These are phyloP conservation scores for Elephantulus edwardii DNA, from an alignment of 2,113 vertebrate species.

Conservation along the genomic window DNA sequence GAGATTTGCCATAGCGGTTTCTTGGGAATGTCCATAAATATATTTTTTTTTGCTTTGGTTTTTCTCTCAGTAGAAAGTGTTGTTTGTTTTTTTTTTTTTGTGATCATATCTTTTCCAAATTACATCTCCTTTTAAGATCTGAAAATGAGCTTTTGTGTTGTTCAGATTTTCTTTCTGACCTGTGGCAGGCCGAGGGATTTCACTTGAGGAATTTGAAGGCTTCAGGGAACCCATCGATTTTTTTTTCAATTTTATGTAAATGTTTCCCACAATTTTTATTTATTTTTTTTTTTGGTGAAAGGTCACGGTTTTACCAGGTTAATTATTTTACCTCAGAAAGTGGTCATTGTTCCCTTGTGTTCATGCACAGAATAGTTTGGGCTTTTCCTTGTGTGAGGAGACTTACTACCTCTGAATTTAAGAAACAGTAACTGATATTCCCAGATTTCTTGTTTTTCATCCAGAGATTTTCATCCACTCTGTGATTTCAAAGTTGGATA, in stretches of 20 bases:
- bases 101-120: conserved; percentile 67
- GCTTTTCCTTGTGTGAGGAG: neutral
- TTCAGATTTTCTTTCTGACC: neutral
- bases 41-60: conserved; percentile 60
- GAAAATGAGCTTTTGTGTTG: conserved; percentile 40
- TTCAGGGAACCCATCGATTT: neutral
- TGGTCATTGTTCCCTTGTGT: neutral
- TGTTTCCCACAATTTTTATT: neutral
- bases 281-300: conserved; percentile 9
- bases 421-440: neutral
- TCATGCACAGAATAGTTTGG: neutral
- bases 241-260: neutral
- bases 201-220: neutral
- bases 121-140: conserved; percentile 60
- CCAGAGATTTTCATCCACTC: neutral
- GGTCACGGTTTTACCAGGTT: conserved; percentile 34
- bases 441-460: too few relatives aligned
- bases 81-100: too few relatives aligned
- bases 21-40: conserved; percentile 67
- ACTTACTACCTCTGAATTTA: neutral
- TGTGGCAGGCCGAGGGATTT: conserved; percentile 1
- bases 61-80: conserved; percentile 66
- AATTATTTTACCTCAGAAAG: conserved; percentile 41
- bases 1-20: conserved; percentile 63
- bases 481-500: neutral